These are phyloP conservation scores for Masnerella sp. DNA, from an alignment of 2,888 invertebrate species.

Conservation along the genomic window DNA sequence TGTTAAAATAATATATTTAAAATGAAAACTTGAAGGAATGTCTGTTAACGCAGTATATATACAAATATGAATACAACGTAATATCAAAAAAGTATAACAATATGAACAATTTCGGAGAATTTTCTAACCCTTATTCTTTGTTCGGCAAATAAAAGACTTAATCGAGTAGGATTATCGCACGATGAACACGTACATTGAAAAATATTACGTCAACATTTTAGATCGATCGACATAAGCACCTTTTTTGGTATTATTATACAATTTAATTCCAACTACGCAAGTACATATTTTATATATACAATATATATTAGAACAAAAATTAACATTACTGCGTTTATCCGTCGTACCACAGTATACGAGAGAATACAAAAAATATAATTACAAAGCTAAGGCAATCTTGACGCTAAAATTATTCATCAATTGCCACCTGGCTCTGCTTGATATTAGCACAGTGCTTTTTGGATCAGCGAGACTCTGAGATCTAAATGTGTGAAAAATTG, in stretches of 20 bases:
- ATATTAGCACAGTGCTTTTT: slow-evolving; percentile 46
- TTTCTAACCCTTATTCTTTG: neutral
- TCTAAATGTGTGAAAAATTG: slow-evolving; percentile 55
- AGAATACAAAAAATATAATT: slow-evolving; percentile 65
- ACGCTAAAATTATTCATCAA: slow-evolving; percentile 53
- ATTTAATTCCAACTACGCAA: slow-evolving; percentile 39
- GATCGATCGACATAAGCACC: slow-evolving; percentile 48
- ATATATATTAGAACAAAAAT: slow-evolving; percentile 51
- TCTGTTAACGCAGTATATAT: slow-evolving; percentile 10
- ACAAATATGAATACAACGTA: neutral
- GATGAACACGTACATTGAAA: slow-evolving; percentile 36
- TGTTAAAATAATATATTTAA: neutral
- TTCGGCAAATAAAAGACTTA: slow-evolving; percentile 17
- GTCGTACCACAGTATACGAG: slow-evolving; percentile 47
- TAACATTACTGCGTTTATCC: slow-evolving; percentile 36
- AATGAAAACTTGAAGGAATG: slow-evolving; percentile 7
- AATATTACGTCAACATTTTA: slow-evolving; percentile 37
- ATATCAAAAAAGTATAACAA: neutral
- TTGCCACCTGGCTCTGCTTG: slow-evolving; percentile 33
- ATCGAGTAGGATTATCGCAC: slow-evolving; percentile 26
- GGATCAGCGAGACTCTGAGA: slow-evolving; percentile 48
- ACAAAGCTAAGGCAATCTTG: slow-evolving; percentile 65
- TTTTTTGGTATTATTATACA: slow-evolving; percentile 50
- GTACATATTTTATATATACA: slow-evolving; percentile 45
- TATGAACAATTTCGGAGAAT: slow-evolving; percentile 18